phyloP scores from a whole-genome alignment of 2,888 invertebrate genomes.

The Thysanoteuthis rhombus region DNA sequence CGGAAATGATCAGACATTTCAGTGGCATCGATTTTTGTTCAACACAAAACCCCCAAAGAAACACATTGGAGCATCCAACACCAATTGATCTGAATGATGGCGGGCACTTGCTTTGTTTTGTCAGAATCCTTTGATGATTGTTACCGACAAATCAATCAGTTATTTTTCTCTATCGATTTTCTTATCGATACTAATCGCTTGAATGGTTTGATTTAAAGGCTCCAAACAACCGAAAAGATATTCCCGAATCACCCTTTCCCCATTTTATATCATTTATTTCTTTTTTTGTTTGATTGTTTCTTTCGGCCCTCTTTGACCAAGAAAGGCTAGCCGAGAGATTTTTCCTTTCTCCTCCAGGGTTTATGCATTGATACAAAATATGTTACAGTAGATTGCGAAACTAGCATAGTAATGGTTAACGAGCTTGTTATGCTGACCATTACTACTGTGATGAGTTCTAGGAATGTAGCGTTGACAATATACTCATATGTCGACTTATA shows the following conservation, averaged over 20 bases:
- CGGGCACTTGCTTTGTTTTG: background rate
- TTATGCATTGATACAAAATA: no score
- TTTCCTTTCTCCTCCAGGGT: no score
- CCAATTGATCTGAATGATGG: background rate
- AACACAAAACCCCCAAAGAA: background rate
- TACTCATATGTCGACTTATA: no score
- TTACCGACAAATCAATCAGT: background rate
- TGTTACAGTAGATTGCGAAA: no score
- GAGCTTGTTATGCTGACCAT: no score
- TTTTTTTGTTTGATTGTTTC: no score
- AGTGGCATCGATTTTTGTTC: background rate
- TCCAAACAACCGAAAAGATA: background rate
- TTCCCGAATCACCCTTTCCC: background rate
- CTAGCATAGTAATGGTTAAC: no score
- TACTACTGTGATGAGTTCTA: no score
- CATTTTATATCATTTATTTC: no score
- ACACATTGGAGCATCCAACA: background rate
- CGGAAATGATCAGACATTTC: background rate
- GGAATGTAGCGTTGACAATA: no score
- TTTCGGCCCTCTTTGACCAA: no score
- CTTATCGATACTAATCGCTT: background rate
- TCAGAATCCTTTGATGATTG: background rate
- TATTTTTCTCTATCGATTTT: background rate
- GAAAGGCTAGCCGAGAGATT: no score
- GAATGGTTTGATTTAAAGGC: background rate